Evolutionary conservation across 2,113 vertebrate species (phyloP), one percentile per base, ranked within the genome.

Genomic region (human): DNA sequence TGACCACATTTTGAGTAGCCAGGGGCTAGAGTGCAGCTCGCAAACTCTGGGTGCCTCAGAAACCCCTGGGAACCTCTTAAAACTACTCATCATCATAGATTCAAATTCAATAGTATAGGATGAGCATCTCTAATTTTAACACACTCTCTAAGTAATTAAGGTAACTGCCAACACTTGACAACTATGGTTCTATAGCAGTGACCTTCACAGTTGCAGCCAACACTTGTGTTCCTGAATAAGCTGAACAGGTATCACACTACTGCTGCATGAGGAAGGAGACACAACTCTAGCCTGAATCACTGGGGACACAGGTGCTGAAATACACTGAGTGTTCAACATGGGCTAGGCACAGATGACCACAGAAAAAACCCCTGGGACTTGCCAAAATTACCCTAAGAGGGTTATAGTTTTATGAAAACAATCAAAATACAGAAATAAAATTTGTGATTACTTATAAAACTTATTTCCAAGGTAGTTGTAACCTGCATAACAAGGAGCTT

Each of bases 251-350:
- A 48, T 55, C 38, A 35, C 20, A 4, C 5, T 68, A 45, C 6
- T 9, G 20, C 23, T 43, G 22, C 43, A 5, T 43, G 45, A 45
- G 32, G 68, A 66, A 87, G 76, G 57, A 82, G 48, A 22, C 30
- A 3, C 25, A 12, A 5, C 17, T 40, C 7, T n/a, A 35, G 8
- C 27, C 22, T 16, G 57, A 52, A 22, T 89, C 38, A 16, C 23
- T 25, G 87, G 11, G 50, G 61, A n/a, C 72, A n/a, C 70, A 22
- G 78, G 20, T 64, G 22, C 81, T 14, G 68, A 72, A 23, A 22
- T 35, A n/a, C 7, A 8, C 35, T 12, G 55, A 27, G 27, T 22
- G 2, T 48, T 38, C 18, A 43, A 5, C 0, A 3, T 0, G 12
- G 72, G 38, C 76, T 32, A 20, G 23, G 68, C 3, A 38, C 22